Base-by-base conservation (phyloP, 35 echinoderm and acorn worm species). In the Diadema setosum region DNA sequence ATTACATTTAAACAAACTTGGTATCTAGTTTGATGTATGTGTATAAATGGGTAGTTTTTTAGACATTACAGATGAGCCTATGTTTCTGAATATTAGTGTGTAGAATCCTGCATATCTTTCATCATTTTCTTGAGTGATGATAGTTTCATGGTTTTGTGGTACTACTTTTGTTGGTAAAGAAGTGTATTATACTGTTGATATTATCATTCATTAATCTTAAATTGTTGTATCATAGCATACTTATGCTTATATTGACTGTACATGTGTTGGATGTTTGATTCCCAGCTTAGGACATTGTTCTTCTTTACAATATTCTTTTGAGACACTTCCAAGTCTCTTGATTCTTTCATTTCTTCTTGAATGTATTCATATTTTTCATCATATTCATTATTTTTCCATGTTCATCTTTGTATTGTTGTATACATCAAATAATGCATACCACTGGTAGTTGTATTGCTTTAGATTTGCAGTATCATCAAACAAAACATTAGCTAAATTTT, bases 31-130 rank as follows among this genome's bases (percentile, higher is more conserved):
- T 42, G 73, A 78, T 44, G 44, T 78, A 78, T 78, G 40, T 78
- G 73, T 78, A 78, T 78, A 78, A 78, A 78, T 78, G 73, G 73
- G 40, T 78, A 78, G 73, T 78, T 73, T 73, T 67, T 33, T 26
- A 67, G 12, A 67, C 12, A 67, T 67, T 32, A 67, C 27, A 67
- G 30, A 34, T 67, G 27, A 67, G 26, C 37, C 37, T 67, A 67
- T 67, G 25, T 26, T 67, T 67, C 21, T 33, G 37, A 67, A 33
- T 15, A 29, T 31, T 67, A 67, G 63, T 33, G 63, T 33, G 30
- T 33, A 34, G 30, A 7, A 34, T 3, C 37, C 27, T 60, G 30
- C 57, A 60, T 60, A 5, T 24, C 30, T 60, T 20, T 67, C 21
- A 26, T 67, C 37, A 67, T 67, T 67, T 67, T 67, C 63, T 33